Evolutionary conservation across 2,113 vertebrate genomes (phyloP).

Genomic region (Xenotilapia longispinis): DNA sequence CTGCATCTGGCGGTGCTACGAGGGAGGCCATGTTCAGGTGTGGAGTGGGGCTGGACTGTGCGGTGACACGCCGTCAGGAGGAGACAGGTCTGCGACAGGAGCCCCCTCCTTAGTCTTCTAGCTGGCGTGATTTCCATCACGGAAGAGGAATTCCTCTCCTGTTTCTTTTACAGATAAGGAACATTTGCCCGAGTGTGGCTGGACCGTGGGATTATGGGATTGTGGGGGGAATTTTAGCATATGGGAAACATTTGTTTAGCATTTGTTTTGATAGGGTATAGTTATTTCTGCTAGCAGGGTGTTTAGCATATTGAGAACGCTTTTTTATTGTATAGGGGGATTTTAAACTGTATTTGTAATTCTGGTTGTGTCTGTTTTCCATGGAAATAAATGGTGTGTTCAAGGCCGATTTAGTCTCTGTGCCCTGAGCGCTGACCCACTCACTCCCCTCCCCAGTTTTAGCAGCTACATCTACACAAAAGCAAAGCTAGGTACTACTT

Average conservation of each 20-base stretch:
- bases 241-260: background rate
- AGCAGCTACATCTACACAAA: background rate
- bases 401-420: background rate
- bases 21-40: background rate
- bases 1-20: background rate
- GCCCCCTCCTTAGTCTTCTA: background rate
- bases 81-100: background rate
- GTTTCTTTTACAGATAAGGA: background rate
- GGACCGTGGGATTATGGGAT: background rate
- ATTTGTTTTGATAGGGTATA: background rate
- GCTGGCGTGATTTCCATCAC: rapidly evolving
- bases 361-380: background rate
- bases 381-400: background rate
- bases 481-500: background rate
- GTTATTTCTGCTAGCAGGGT: background rate
- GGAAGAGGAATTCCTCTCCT: background rate
- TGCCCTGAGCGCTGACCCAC: background rate
- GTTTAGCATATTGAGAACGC: background rate
- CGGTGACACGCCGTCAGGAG: background rate
- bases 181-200: background rate
- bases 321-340: background rate
- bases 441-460: background rate
- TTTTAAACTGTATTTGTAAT: background rate
- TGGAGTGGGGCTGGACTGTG: background rate
- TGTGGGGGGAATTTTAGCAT: background rate